Evolutionary conservation across 1,140 invertebrate genomes (phyloP).

Genomic region (Mycetomoellerius zeteki): DNA sequence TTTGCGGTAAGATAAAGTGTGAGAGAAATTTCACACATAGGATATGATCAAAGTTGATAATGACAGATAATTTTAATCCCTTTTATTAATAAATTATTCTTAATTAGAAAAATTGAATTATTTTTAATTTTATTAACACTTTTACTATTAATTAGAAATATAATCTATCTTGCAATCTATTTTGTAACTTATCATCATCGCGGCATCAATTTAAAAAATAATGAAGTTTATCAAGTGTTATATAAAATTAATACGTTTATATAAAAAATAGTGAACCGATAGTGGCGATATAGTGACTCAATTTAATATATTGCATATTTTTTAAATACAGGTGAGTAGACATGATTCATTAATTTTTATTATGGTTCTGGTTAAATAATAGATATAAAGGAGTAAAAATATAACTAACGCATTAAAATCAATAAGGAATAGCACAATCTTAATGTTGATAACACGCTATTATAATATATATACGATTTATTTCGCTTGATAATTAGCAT

Average conservation of each 20-base stretch:
- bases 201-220: not conserved
- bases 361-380: not conserved
- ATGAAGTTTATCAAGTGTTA: not conserved
- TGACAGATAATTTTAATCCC: not conserved
- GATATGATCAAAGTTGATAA: not conserved
- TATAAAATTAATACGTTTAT: not conserved
- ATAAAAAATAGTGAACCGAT: not conserved
- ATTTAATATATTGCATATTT: not conserved
- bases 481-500: not conserved
- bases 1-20: not conserved
- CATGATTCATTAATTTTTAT: not conserved
- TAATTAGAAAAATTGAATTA: not conserved
- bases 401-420: not conserved
- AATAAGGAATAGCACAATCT: not conserved
- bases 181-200: not conserved
- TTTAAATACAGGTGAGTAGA: slow-evolving; percentile 11
- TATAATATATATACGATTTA: not conserved
- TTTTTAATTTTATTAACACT: not conserved
- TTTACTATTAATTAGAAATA: not conserved
- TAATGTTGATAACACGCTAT: not conserved
- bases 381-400: not conserved
- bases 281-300: not conserved
- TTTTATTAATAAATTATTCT: not conserved
- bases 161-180: not conserved
- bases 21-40: not conserved